Evolutionary conservation across 2,888 invertebrate species (phyloP), one percentile per base, ranked within the genome.

Genomic region (Cephus nigrinus): DNA sequence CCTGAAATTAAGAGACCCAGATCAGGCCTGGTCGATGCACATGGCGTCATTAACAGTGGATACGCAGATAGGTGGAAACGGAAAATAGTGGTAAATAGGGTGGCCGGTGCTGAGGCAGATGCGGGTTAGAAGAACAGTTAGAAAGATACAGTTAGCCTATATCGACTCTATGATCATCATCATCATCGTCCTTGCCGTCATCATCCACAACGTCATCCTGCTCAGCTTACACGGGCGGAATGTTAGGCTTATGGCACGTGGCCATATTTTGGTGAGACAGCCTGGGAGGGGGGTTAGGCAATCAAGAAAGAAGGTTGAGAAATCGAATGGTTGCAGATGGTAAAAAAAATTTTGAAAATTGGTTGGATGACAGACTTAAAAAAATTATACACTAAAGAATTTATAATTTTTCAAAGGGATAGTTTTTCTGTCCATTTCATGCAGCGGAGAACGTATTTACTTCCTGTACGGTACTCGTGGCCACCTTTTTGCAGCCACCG

Each of bases 1-100:
- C 80, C 82, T 79, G 68, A 86, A 86, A 86, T 83, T 79, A 82
- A 82, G 82, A 85, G 83, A 80, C 78, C 83, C 82, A 80, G 79
- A 80, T 71, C 31, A 83, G 79, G 76, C 76, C 79, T 81, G 81
- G 80, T 82, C 71, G 71, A 31, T 83, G 85, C 86, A 86, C 85
- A 83, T 84, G 87, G 83, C 78, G 78, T 83, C 82, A 86, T 85
- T 85, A 84, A 80, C 77, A 78, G 79, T 77, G 76, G 79, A 80
- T 76, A 30, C 40, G 32, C 69, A 74, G 74, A 78, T 79, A 79
- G 35, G 75, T 34, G 40, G 75, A 73, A 74, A 77, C 78, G 69
- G 55, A 78, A 78, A 78, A 80, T 77, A 76, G 76, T 78, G 35
- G 72, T 75, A 69, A 32, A 32, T 71, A 40, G 72, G 75, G 68